Evolutionary conservation across 2,797 vertebrate genomes (phyloP), one percentile per base, ranked within the genome.

Genomic region (Hipposideros larvatus): DNA sequence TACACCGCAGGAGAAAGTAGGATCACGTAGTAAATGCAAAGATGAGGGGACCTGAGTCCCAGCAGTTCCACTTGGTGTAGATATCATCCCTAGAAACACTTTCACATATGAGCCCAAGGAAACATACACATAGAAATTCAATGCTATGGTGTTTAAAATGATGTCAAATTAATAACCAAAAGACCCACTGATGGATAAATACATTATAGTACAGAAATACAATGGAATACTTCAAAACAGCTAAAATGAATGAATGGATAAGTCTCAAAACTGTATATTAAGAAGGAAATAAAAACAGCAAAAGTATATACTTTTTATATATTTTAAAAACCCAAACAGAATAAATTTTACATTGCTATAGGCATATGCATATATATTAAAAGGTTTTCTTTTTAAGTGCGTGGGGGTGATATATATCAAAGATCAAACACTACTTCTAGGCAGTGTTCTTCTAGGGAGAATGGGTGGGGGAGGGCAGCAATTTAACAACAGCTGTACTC

Each of bases 91-190:
- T 43, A 74, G 26, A 55, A 93, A 90, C 55, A 78, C 26, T 73
- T n/a, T 66, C 21, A 90, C 22, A 51, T 43, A n/a, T 28, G 74
- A 43, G 21, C 31, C 66, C 11, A 74, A 84, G 66, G 22, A 95
- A 53, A 90, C 31, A 73, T 11, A 6, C 51, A 59, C 31, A 90
- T 48, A 82, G 28, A 83, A 87, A 71, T 61, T 87, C 16, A 87
- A 34, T 63, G 55, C 18, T 55, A 37, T 43, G 34, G 51, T 90
- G 57, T 93, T 93, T 88, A 79, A 94, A 95, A 75, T 77, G 15
- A 86, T 66, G 9, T 66, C 78, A 70, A 92, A 59, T 90, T 83
- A 87, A 79, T 61, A 93, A 84, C 10, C 73, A 70, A 91, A 90
- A 79, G 46, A 59, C n/a, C 51, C 31, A 84, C 0, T 3, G 21